Evolutionary conservation across 2,113 vertebrate species (phyloP).

Genomic region (Engystomops pustulosus): DNA sequence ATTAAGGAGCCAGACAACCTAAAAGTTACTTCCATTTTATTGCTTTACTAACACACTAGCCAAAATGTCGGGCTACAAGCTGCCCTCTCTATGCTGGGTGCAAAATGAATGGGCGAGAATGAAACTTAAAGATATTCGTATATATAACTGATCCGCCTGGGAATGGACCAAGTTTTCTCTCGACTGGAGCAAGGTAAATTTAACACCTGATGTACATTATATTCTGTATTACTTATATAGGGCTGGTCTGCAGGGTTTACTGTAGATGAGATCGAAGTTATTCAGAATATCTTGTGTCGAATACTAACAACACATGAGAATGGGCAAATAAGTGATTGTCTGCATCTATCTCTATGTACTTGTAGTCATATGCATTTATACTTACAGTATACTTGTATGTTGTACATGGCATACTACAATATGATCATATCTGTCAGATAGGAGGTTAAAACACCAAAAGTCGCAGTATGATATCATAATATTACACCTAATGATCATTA

Average conservation of each 20-base stretch:
- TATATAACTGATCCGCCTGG: slow-evolving; percentile 24
- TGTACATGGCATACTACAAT: background rate
- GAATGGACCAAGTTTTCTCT: slow-evolving; percentile 54
- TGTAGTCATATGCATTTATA: background rate
- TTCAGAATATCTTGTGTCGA: background rate
- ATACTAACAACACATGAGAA: background rate
- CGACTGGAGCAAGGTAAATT: slow-evolving; percentile 48
- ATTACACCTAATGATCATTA: background rate
- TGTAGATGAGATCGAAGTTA: background rate
- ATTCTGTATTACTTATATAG: background rate
- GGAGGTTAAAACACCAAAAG: background rate
- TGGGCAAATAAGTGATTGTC: background rate
- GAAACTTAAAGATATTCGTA: slow-evolving; percentile 42
- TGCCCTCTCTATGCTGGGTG: background rate
- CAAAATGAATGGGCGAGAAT: slow-evolving; percentile 38
- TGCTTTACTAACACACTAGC: slow-evolving; percentile 19
- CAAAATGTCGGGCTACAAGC: slow-evolving; percentile 45
- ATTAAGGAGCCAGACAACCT: slow-evolving; percentile 3
- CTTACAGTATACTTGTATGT: background rate
- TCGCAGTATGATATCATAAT: background rate
- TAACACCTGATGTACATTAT: background rate
- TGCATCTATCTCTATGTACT: background rate
- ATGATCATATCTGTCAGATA: background rate
- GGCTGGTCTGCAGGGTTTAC: background rate
- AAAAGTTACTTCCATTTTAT: slow-evolving; percentile 59